Conservation (phyloP, 2,888 invertebrate genomes). For the Hemaris fuciformis region DNA sequence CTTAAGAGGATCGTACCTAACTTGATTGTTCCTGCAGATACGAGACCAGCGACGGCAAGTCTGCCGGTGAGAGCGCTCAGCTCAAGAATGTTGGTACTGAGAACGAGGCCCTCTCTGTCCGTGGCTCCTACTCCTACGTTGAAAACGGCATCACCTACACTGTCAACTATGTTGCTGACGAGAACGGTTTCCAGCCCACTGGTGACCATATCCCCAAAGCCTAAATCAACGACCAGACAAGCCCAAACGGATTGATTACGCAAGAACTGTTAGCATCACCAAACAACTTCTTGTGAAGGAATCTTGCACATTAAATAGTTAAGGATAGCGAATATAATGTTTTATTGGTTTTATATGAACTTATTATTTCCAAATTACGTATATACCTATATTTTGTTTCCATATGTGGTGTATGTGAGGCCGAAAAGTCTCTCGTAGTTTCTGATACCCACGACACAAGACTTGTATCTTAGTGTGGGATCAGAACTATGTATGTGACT, state of each 20-base stretch:
- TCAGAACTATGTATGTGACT: too few relatives aligned
- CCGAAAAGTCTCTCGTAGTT: too few relatives aligned
- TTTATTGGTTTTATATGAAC: slow-evolving; percentile 21
- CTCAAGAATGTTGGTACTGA: slow-evolving; percentile 70
- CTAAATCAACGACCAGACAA: slow-evolving; percentile 22
- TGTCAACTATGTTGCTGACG: slow-evolving; percentile 75
- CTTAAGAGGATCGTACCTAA: neutral
- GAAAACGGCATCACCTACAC: slow-evolving; percentile 72
- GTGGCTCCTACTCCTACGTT: slow-evolving; percentile 71
- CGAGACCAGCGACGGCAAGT: slow-evolving; percentile 64
- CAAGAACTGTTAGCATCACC: slow-evolving; percentile 27
- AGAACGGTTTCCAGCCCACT: slow-evolving; percentile 76
- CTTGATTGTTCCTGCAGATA: slow-evolving; percentile 33
- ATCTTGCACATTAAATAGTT: slow-evolving; percentile 27
- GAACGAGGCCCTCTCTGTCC: slow-evolving; percentile 66
- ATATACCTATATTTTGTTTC: neutral
- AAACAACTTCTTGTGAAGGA: slow-evolving; percentile 25
- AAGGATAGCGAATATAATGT: slow-evolving; percentile 39
- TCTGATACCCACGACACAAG: too few relatives aligned
- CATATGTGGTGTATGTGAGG: too few relatives aligned
- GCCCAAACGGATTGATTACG: slow-evolving; percentile 26
- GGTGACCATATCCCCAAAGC: slow-evolving; percentile 13
- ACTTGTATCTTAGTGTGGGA: too few relatives aligned
- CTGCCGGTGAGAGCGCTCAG: slow-evolving; percentile 46
- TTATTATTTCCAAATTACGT: neutral